Percentiles rank a stretch among this genome's conserved stretches.
These are phyloP conservation scores for Physeter macrocephalus DNA, from an alignment of 2,113 vertebrate genomes.

Conservation along the genomic window DNA sequence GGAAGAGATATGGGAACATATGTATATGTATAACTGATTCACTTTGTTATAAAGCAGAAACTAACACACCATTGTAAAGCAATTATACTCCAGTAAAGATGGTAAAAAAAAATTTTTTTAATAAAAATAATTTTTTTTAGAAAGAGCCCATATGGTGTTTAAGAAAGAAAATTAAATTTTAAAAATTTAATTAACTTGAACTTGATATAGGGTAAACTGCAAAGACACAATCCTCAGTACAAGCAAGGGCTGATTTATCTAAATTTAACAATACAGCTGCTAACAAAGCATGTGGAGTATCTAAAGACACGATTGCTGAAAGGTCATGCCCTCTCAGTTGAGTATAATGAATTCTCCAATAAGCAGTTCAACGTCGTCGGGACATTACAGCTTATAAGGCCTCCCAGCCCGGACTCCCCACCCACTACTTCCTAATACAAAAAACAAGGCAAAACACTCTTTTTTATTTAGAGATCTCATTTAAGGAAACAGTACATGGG, in stretches of 20 bases:
- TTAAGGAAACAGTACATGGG: background rate
- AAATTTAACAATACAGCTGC: background rate
- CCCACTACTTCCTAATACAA: background rate
- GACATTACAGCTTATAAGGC: background rate
- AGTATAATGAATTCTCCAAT: background rate
- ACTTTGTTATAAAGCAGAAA: no score
- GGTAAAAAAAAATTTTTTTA: background rate
- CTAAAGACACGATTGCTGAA: background rate
- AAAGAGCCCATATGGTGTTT: constrained; percentile 25
- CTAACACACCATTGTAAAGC: no score
- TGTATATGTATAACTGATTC: no score
- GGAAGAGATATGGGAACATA: no score
- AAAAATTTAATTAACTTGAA: constrained; percentile 55
- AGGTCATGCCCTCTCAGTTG: background rate
- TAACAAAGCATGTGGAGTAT: background rate
- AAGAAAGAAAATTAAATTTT: constrained; percentile 60
- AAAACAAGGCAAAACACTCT: background rate
- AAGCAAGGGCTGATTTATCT: constrained; percentile 33
- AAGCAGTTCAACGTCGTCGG: no score
- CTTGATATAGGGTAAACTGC: constrained; percentile 32
- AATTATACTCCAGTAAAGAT: no score
- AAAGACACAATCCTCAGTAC: constrained; percentile 13
- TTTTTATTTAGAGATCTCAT: background rate
- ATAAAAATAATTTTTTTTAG: constrained; percentile 50
- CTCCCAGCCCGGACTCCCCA: background rate